phyloP scores from a whole-genome alignment of 2,888 invertebrate genomes.

The Hymenopus coronatus region DNA sequence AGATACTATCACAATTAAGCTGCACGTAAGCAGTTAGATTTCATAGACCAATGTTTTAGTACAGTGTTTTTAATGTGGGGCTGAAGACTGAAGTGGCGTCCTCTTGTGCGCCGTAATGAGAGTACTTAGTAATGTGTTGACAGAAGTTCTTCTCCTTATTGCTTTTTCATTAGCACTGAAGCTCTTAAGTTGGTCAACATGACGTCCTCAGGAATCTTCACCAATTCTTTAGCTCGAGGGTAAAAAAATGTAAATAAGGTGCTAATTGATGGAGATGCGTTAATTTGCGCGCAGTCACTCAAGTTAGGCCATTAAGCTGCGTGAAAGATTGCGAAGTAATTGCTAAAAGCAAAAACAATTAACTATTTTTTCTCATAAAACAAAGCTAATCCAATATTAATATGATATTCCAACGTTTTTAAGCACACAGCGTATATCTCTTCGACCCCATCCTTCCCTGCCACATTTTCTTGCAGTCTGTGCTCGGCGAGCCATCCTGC shows the following conservation, averaged over 20 bases:
- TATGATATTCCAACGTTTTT: background rate
- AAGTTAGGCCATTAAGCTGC: background rate
- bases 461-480: conserved; percentile 5
- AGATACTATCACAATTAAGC: too few relatives aligned
- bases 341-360: background rate
- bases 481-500: background rate
- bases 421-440: background rate
- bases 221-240: background rate
- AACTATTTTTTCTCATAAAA: background rate
- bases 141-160: background rate
- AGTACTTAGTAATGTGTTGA: background rate
- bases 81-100: background rate
- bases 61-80: background rate
- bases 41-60: too few relatives aligned
- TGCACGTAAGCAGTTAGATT: too few relatives aligned
- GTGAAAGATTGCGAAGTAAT: conserved; percentile 9
- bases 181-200: background rate
- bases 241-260: background rate
- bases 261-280: background rate
- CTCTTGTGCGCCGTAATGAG: background rate
- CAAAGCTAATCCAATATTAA: conserved; percentile 13
- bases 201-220: background rate
- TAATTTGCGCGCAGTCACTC: conserved; percentile 1
- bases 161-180: background rate
- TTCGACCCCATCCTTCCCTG: background rate